Evolutionary conservation across 1,140 invertebrate species (phyloP), one percentile per base, ranked within the genome.

Genomic region (Trichonephila inaurata): DNA sequence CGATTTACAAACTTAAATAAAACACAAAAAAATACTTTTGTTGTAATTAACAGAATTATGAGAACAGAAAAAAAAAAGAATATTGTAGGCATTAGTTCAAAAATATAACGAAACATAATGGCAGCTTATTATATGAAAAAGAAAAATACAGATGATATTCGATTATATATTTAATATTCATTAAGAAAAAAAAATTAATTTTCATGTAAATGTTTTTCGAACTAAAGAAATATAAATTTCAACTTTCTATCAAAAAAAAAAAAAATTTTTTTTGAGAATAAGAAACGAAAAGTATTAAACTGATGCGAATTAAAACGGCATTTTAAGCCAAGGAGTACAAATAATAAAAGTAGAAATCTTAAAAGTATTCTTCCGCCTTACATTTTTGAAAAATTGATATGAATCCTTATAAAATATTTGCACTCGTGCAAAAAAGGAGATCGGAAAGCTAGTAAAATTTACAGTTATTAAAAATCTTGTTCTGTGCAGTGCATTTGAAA

Each of bases 371-470:
- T 77, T 77, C 33, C 33, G 12, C 16, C 4, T 2, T 3, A 21
- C 66, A 18, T 77, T 77, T 77, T 77, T 33, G 28, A 77, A 77
- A 77, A 19, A 77, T 77, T 33, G 33, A 77, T 40, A 77, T 16
- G 28, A 77, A 77, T 77, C 6, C 28, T 77, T 77, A 77, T 77
- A 77, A 77, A 77, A 77, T 40, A 77, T 77, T 77, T 77, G 28
- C 33, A 77, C 28, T 33, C 4, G 0, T 18, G 33, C 19, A 18
- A 14, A 77, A 40, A 77, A 33, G 2, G 10, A 5, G 6, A 33
- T 77, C 72, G 14, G 33, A 77, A 77, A 14, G 28, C 28, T 77
- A 33, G 33, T 10, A 51, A 40, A 33, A 40, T 33, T 77, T 77
- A 24, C 33, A 19, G 33, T 77, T 77, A 28, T 33, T 33, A 33